These are phyloP conservation scores for Volucella inanis DNA, from an alignment of 2,888 invertebrate genomes.

Conservation along the genomic window DNA sequence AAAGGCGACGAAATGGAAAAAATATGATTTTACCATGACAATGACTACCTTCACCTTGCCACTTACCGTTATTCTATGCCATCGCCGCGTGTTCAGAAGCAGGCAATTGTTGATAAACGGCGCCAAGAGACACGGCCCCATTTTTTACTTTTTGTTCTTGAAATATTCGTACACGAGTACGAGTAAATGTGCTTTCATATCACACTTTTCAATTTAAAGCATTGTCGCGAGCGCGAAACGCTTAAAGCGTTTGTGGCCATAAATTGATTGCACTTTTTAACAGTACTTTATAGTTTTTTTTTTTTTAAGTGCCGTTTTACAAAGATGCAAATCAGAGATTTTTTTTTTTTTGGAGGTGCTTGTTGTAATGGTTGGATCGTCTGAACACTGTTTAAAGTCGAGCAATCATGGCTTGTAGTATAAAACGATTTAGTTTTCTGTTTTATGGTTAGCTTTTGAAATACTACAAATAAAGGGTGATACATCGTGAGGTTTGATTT, in stretches of 20 bases:
- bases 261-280: constrained; percentile 68
- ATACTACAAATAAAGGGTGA: no score
- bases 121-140: constrained; percentile 10
- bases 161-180: neutral
- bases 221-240: constrained; percentile 57
- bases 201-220: constrained; percentile 70
- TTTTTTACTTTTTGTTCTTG: constrained; percentile 9
- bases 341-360: no score
- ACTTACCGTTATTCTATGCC: constrained; percentile 37
- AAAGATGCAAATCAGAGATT: constrained; percentile 32
- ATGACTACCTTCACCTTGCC: constrained; percentile 48
- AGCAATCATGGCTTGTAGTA: no score
- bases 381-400: no score
- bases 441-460: no score
- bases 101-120: constrained; percentile 29
- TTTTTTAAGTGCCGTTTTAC: constrained; percentile 26
- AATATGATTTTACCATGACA: constrained; percentile 35
- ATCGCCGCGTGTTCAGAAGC: constrained; percentile 3
- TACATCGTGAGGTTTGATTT: no score
- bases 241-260: constrained; percentile 41
- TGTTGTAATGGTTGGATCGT: no score
- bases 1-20: constrained; percentile 13
- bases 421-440: no score
- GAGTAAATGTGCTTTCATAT: constrained; percentile 36
- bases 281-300: neutral